Conservation (phyloP, 2,888 invertebrate species). For the Beris chalybata region DNA sequence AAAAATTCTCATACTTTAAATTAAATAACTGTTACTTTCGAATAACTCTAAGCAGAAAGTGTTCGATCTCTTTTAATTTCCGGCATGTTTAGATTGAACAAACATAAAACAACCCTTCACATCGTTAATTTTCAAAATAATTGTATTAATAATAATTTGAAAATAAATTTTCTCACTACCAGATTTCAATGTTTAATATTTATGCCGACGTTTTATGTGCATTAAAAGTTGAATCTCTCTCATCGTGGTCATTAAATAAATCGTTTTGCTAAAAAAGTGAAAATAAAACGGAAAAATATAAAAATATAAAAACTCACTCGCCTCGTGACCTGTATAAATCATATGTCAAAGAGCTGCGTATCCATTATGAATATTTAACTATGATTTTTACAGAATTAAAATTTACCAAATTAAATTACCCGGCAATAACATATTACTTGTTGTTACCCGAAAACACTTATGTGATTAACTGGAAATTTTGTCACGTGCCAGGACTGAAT, state of each 20-base stretch:
- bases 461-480: conserved; percentile 40
- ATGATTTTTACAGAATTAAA: conserved; percentile 35
- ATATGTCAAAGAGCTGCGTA: conserved; percentile 17
- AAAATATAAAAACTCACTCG: conserved; percentile 2
- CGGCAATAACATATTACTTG: conserved; percentile 34
- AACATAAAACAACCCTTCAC: too few relatives aligned
- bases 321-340: conserved; percentile 30
- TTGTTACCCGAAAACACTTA: conserved; percentile 38
- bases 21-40: too few relatives aligned
- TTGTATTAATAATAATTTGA: too few relatives aligned
- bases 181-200: too few relatives aligned
- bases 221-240: not conserved
- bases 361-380: conserved; percentile 35
- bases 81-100: too few relatives aligned
- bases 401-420: conserved; percentile 35
- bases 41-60: too few relatives aligned
- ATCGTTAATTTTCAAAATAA: too few relatives aligned
- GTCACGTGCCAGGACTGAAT: conserved; percentile 36
- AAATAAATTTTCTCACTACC: too few relatives aligned
- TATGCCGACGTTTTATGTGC: too few relatives aligned
- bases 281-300: not conserved
- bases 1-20: too few relatives aligned
- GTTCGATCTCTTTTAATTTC: too few relatives aligned
- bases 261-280: conserved; percentile 4
- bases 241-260: conserved; percentile 13